phyloP scores from a whole-genome alignment of 2,113 vertebrate species.

The Atlantisia rogersi region DNA sequence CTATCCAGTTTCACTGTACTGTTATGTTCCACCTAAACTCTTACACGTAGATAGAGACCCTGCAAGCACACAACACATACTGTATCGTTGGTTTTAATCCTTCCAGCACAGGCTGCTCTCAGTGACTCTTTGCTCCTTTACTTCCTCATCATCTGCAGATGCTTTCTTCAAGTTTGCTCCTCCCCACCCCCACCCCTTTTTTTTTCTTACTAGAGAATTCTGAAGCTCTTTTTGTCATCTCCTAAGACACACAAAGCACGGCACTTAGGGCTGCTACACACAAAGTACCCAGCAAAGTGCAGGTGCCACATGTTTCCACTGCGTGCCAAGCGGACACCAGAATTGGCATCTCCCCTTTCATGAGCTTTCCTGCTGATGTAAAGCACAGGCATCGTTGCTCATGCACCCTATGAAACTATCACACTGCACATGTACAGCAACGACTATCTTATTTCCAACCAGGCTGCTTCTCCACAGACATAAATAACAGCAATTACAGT shows the following conservation, averaged over 20 bases:
- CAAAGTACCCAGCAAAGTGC: not conserved
- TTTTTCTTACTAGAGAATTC: not conserved
- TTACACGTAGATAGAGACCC: not conserved
- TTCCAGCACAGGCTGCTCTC: not conserved
- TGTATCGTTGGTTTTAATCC: not conserved
- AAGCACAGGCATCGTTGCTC: not conserved
- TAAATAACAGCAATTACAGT: not conserved
- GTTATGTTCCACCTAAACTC: not conserved
- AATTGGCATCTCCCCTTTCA: not conserved
- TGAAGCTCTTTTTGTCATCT: not conserved
- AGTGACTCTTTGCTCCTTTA: not conserved
- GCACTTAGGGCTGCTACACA: not conserved
- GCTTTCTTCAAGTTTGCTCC: not conserved
- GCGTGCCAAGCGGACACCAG: not conserved
- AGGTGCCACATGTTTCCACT: not conserved
- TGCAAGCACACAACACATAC: rapidly evolving
- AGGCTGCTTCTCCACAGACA: not conserved
- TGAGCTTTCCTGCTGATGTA: not conserved
- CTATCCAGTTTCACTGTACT: not conserved
- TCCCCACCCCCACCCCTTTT: too few species aligned
- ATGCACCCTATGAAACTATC: not conserved
- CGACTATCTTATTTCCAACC: not conserved
- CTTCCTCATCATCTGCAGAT: not conserved
- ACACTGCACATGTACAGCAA: not conserved
- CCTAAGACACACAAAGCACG: not conserved